Evolutionary conservation across 30 jellyfish, hydroid and myxozoan genomes (phyloP).

Genomic region (Hydra vulgaris): DNA sequence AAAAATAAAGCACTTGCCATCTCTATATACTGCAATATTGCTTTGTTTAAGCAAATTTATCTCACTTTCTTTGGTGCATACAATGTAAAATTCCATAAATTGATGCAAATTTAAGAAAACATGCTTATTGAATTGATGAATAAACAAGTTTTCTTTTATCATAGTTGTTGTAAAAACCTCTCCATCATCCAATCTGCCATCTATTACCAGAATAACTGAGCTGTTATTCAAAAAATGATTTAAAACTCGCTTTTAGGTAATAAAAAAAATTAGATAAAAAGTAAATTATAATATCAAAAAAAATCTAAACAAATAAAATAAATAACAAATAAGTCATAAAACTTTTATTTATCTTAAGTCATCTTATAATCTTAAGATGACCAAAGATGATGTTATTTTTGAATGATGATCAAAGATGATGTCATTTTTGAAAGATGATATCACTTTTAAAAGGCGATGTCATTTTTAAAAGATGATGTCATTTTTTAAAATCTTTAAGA

Average conservation of each 20-base stretch:
- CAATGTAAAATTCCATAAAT: background rate
- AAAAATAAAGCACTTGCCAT: background rate
- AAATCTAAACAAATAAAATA: too few species aligned
- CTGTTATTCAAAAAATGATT: background rate
- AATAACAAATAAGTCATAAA: too few species aligned
- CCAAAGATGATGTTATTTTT: too few species aligned
- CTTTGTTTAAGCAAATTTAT: background rate
- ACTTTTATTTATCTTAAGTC: too few species aligned
- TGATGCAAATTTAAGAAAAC: slow-evolving; percentile 2
- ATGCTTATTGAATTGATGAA: background rate
- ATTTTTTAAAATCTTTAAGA: too few species aligned
- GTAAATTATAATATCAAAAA: background rate
- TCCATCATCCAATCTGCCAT: slow-evolving; percentile 5
- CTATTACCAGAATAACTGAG: background rate
- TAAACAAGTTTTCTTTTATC: background rate
- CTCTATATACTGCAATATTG: background rate
- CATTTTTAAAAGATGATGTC: too few species aligned
- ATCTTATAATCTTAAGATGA: too few species aligned
- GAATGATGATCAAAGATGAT: too few species aligned
- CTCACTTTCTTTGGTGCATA: background rate
- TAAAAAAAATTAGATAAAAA: too few species aligned
- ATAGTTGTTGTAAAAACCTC: background rate
- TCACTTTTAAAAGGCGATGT: too few species aligned
- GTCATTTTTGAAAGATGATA: too few species aligned
- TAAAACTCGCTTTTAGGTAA: too few species aligned